Percentiles rank a stretch among this genome's conserved stretches.
These are phyloP conservation scores for Achlya flavicornis DNA, from an alignment of 2,888 invertebrate genomes.

Conservation along the genomic window DNA sequence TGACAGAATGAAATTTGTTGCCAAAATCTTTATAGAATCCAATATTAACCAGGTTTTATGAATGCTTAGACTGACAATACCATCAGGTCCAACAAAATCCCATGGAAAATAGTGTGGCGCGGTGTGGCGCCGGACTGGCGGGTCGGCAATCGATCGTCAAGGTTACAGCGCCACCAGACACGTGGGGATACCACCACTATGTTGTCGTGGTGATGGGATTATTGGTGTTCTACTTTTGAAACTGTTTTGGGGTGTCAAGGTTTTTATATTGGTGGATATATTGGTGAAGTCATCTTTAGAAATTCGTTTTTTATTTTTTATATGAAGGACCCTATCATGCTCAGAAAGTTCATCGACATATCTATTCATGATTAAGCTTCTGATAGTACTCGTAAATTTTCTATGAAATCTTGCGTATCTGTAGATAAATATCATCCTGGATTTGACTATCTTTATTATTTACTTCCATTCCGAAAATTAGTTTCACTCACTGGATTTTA, in stretches of 20 bases:
- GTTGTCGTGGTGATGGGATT: constrained; percentile 21
- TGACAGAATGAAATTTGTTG: neutral
- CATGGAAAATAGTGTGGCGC: constrained; percentile 60
- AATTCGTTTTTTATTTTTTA: neutral
- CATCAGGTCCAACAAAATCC: constrained; percentile 42
- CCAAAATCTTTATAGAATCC: neutral
- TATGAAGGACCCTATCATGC: too few relatives aligned
- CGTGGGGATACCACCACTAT: constrained; percentile 42
- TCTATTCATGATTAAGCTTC: neutral
- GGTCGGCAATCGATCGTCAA: constrained; percentile 76
- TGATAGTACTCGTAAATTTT: neutral
- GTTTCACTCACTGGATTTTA: too few relatives aligned
- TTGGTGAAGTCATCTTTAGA: neutral
- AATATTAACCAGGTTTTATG: too few relatives aligned
- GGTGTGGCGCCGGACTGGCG: constrained; percentile 55
- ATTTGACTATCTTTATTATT: neutral
- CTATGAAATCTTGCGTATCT: neutral
- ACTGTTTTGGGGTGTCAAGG: neutral
- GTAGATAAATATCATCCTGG: neutral
- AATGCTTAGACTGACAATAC: constrained; percentile 17
- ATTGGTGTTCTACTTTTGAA: neutral
- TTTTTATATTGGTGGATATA: neutral
- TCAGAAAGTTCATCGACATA: neutral
- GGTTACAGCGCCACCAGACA: constrained; percentile 60
- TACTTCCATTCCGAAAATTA: too few relatives aligned